Evolutionary conservation across 1,140 invertebrate genomes (phyloP), one percentile per base, ranked within the genome.

Genomic region (Ips nitidus): DNA sequence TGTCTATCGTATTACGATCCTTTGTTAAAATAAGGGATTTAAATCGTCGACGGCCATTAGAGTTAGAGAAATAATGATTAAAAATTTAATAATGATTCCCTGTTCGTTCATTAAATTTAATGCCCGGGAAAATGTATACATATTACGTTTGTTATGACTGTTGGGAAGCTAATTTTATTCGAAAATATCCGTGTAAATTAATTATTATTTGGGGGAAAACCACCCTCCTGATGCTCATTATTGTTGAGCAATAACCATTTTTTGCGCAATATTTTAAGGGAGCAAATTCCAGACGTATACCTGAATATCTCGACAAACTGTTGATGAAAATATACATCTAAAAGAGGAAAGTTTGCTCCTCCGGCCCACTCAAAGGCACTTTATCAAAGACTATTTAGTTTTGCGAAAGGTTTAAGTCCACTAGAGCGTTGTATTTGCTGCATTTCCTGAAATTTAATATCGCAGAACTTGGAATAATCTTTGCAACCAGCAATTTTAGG

Each of bases 381-480:
- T 61, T 65, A 56, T 65, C 62, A 65, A 65, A 55, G 62, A 56
- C 42, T 65, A 65, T 65, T 65, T 65, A 65, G 52, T 52, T 65
- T 65, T 65, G 62, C 62, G n/a, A 65, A 41, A 65, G 62, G 41
- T 65, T 65, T 53, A 65, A 65, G 40, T 41, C 22, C 52, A 65
- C 52, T 56, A 39, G 47, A 55, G 52, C 62, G 62, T 65, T 56
- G 62, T 55, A 56, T 65, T 65, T 65, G 52, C 62, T 55, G 62
- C 62, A 55, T 62, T 41, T 41, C 43, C 39, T 40, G 56, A 39
- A 65, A 65, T 65, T 65, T 65, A 65, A 65, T 56, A 65, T 65
- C 52, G 37, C 40, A 42, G 52, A 43, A 22, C 8, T 22, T 50
- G 52, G 56, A 65, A 55, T 65, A 65, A 65, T 56, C 62, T 56